Evolutionary conservation across 2,888 invertebrate species (phyloP), one percentile per base, ranked within the genome.

Genomic region (Tricholauxania praeusta): DNA sequence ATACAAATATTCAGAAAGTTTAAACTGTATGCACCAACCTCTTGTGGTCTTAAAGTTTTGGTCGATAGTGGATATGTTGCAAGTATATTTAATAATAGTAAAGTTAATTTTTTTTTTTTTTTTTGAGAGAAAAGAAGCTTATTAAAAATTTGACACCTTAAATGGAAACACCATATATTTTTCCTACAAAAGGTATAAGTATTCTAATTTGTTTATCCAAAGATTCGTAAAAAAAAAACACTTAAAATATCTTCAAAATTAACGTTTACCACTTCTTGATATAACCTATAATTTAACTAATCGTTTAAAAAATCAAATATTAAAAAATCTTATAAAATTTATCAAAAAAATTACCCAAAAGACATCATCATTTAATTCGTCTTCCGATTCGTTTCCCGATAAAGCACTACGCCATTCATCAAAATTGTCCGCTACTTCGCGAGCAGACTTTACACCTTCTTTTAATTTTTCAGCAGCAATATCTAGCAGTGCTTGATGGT

Each of bases 281-380:
- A 22, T 22, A 22, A 28, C 28, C 28, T 28, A 28, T 28, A 4
- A 28, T 28, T 28, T 28, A 28, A 28, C 28, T 28, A 28, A 28
- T 3, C 28, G 28, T 3, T 12, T 52, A 64, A 53, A 52, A 48
- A 39, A 49, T 53, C 2, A 59, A 51, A 28, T 28, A 2, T 22
- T 2, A 22, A 28, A 28, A 28, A 28, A 28, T 28, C 2, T 28
- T 28, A 28, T 28, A 28, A 28, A 3, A 28, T 53, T 28, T 57
- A 10, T 4, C 53, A 28, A 28, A 28, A 1, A 7, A 76, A 74
- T 76, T 76, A 86, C 86, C 82, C 80, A 86, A 76, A 80, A 82
- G 0, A 77, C 70, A 39, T 85, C 84, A 3, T 85, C 83, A 8
- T 83, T 81, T 32, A 73, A 79, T 48, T 81, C 80, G 5, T 79